Conservation (phyloP, 2,113 vertebrate species). For the Okapia johnstoni region DNA sequence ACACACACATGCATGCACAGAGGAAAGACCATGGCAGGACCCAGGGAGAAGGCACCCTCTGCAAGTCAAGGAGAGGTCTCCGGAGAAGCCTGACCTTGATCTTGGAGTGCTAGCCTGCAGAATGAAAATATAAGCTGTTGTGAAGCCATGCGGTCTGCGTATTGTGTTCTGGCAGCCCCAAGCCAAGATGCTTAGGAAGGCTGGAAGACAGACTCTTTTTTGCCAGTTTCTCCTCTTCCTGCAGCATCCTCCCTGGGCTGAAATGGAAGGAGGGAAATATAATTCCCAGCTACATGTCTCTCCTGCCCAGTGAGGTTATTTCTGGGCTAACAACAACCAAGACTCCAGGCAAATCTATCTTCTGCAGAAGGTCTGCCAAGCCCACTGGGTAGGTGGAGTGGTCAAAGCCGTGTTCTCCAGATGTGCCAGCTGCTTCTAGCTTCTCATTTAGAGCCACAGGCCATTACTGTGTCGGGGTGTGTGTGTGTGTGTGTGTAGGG, state of each 20-base stretch:
- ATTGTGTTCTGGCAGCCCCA: accelerated
- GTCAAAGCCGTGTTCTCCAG: background rate
- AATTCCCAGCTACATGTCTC: background rate
- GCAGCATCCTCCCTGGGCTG: background rate
- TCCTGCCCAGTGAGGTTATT: background rate
- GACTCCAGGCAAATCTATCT: background rate
- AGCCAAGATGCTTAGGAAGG: background rate
- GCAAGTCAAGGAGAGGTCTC: background rate
- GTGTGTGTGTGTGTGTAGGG: background rate
- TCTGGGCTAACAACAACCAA: background rate
- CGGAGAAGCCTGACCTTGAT: background rate
- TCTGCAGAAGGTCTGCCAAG: background rate
- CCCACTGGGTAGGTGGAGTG: background rate
- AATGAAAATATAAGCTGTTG: background rate
- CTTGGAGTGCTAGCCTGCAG: background rate
- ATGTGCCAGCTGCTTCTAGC: background rate
- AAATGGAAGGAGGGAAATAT: background rate
- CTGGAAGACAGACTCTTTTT: background rate
- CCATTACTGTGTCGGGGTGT: background rate
- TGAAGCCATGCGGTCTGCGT: background rate
- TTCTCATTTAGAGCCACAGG: background rate
- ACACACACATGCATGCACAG: accelerated
- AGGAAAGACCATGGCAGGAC: background rate
- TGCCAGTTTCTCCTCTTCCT: background rate
- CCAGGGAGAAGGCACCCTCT: accelerated